Conservation (phyloP, 2,797 vertebrate species). For the Eremophila alpestris region DNA sequence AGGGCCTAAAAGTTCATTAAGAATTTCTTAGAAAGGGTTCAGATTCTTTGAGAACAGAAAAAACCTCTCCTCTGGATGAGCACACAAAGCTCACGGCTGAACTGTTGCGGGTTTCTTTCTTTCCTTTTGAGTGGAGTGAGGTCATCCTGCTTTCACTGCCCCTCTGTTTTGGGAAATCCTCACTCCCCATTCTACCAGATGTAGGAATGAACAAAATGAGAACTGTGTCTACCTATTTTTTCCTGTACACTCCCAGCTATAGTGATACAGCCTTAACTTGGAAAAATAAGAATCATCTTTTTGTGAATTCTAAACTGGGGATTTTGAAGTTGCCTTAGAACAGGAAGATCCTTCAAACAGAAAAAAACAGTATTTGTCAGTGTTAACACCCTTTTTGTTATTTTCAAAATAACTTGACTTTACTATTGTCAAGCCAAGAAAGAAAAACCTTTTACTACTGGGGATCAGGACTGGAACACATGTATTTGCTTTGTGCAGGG, state of each 20-base stretch:
- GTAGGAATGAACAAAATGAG: neutral
- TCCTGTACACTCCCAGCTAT: neutral
- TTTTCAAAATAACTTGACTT: neutral
- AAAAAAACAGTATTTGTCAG: neutral
- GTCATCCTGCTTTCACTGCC: neutral
- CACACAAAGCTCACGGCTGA: neutral
- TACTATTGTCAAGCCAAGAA: neutral
- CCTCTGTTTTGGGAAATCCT: neutral
- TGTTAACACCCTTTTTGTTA: neutral
- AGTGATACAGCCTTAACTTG: neutral
- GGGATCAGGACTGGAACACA: neutral
- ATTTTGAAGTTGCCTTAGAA: neutral
- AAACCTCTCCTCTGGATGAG: neutral
- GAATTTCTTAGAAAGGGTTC: neutral
- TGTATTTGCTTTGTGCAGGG: neutral
- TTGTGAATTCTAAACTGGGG: neutral
- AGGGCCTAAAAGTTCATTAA: neutral
- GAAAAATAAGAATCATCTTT: neutral
- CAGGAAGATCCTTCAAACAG: neutral
- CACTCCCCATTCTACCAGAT: neutral
- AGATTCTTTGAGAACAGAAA: neutral
- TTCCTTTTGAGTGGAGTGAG: neutral
- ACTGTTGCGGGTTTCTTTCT: neutral
- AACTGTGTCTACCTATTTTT: neutral
- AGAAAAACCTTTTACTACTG: neutral